A percentile compares a stretch with the other conserved stretches of the same genome.
phyloP scores from a whole-genome alignment of 2,113 vertebrate genomes.

The Axis porcinus region DNA sequence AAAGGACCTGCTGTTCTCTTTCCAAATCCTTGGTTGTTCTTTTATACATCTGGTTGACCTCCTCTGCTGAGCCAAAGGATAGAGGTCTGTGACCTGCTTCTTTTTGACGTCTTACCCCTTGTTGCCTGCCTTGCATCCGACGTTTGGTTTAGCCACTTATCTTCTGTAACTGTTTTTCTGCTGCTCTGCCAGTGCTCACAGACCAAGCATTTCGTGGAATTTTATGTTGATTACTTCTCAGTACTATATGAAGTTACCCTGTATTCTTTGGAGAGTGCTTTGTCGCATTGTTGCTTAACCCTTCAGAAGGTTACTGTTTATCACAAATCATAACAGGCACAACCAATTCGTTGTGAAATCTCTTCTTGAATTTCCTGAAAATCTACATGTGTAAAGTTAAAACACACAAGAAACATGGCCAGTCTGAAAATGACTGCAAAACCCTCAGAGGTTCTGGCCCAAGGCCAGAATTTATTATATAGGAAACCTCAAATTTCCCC shows the following conservation, averaged over 20 bases:
- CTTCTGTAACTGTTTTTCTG: background rate
- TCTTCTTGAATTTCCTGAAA: slow-evolving; percentile 1
- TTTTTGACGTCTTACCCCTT: background rate
- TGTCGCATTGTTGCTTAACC: background rate
- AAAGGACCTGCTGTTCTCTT: background rate
- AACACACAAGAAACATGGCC: background rate
- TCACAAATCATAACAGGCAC: background rate
- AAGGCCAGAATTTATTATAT: background rate
- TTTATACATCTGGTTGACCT: background rate
- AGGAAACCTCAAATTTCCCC: slow-evolving; percentile 13
- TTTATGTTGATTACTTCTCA: background rate
- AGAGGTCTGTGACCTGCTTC: background rate
- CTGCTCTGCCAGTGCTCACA: background rate
- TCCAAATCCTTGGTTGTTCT: background rate
- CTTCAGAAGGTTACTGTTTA: background rate
- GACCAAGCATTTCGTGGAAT: background rate
- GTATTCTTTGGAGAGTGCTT: background rate
- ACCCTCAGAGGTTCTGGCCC: background rate
- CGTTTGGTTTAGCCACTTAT: background rate
- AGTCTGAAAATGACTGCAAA: slow-evolving; percentile 25
- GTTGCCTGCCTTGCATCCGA: background rate
- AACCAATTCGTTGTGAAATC: background rate
- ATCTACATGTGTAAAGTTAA: background rate
- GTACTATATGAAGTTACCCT: background rate
- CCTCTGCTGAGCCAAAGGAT: background rate